Conservation (phyloP, 2,888 invertebrate genomes). For the Drosophila demipolita region DNA sequence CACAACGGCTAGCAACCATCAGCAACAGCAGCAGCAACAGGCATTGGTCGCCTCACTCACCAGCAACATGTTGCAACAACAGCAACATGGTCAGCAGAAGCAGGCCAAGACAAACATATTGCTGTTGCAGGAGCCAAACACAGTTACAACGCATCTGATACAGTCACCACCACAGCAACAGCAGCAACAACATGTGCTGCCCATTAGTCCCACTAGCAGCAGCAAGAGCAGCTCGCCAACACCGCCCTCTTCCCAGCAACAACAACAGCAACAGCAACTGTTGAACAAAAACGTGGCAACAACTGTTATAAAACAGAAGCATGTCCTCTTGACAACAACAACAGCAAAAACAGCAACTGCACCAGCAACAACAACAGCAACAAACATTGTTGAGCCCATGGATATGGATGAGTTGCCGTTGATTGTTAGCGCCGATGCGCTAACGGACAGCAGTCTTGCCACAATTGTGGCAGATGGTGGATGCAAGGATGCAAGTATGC, state of each 20-base stretch:
- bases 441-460: conserved; percentile 51
- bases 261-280: conserved; percentile 53
- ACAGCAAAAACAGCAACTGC: conserved; percentile 36
- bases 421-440: conserved; percentile 39
- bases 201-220: conserved; percentile 84
- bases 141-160: conserved; percentile 54
- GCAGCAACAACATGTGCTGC: conserved; percentile 80
- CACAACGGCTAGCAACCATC: conserved; percentile 72
- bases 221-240: conserved; percentile 79
- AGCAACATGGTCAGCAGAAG: conserved; percentile 40
- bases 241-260: conserved; percentile 59
- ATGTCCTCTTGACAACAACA: conserved; percentile 62
- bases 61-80: conserved; percentile 63
- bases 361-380: conserved; percentile 35
- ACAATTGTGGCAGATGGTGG: conserved; percentile 40
- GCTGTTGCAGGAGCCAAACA: conserved; percentile 63
- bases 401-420: conserved; percentile 63
- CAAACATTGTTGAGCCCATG: conserved; percentile 66
- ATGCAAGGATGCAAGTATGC: conserved; percentile 47
- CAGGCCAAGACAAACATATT: conserved; percentile 69
- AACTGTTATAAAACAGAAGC: conserved; percentile 48
- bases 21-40: conserved; percentile 74
- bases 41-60: conserved; percentile 71
- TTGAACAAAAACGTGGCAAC: conserved; percentile 37
- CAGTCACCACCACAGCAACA: conserved; percentile 65